Percentiles rank a stretch among this genome's conserved stretches.
Evolutionary conservation across 2,888 invertebrate species (phyloP).

Genomic region (Sympetrum striolatum): DNA sequence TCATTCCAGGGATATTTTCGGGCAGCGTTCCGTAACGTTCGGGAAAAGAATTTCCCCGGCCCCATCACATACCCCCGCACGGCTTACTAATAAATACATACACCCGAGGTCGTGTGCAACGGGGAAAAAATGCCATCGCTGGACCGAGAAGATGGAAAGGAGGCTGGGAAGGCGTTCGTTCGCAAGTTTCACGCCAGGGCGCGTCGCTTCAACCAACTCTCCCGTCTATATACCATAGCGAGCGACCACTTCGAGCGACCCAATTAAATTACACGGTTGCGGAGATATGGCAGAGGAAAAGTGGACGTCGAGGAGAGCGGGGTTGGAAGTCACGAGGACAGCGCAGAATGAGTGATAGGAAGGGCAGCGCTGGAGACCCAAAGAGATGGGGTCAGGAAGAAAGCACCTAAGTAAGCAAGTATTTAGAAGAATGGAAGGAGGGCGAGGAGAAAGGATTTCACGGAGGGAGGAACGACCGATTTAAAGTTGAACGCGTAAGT

Average conservation of each 20-base stretch:
- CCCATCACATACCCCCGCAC: background rate
- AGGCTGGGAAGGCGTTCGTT: background rate
- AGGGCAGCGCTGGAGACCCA: conserved; percentile 7
- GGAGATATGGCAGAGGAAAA: background rate
- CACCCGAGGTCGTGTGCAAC: background rate
- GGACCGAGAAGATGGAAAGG: background rate
- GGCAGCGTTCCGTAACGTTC: background rate
- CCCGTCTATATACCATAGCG: background rate
- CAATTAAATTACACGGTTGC: conserved; percentile 7
- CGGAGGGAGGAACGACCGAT: background rate
- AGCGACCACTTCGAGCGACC: background rate
- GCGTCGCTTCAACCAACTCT: background rate
- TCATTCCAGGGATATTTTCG: background rate
- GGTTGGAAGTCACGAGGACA: background rate
- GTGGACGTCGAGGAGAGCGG: background rate
- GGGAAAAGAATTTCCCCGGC: background rate
- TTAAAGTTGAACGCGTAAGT: background rate
- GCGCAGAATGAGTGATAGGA: background rate
- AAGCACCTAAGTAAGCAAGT: conserved; percentile 38
- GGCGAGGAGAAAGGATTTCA: conserved; percentile 2
- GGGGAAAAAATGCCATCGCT: background rate
- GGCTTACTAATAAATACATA: background rate
- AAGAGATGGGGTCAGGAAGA: conserved; percentile 32
- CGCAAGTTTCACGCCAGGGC: background rate
- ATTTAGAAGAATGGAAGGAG: conserved; percentile 22